phyloP scores from a whole-genome alignment of 2,797 vertebrate species.

The Hemitrygon akajei region DNA sequence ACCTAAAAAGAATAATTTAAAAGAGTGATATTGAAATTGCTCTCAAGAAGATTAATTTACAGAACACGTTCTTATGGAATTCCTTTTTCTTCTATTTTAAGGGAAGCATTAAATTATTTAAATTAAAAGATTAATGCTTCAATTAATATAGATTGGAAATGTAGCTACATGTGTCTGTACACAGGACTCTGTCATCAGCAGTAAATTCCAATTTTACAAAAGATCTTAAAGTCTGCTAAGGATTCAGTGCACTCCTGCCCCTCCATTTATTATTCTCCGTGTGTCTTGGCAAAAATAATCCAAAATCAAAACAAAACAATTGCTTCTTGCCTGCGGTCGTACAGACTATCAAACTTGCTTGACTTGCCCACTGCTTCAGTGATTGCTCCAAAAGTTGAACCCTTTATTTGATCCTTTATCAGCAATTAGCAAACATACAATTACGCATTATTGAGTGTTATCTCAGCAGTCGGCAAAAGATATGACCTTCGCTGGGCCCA shows the following conservation, averaged over 20 bases:
- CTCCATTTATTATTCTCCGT: neutral
- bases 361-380: too few species aligned
- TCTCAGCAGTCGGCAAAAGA: too few species aligned
- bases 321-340: too few species aligned
- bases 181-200: neutral
- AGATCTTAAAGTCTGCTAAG: neutral
- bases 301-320: too few species aligned
- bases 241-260: neutral
- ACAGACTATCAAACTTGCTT: too few species aligned
- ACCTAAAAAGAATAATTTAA: neutral
- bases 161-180: neutral
- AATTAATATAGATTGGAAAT: neutral
- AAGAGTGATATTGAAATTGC: neutral
- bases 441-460: too few species aligned
- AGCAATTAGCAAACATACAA: too few species aligned
- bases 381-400: too few species aligned
- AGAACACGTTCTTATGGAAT: neutral
- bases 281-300: too few species aligned
- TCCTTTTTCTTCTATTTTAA: neutral
- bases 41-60: neutral
- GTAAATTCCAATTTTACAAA: neutral
- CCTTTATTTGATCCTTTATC: too few species aligned
- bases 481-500: too few species aligned
- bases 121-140: slow-evolving; percentile 11
- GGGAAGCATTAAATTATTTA: slow-evolving; percentile 11